phyloP scores from a whole-genome alignment of 2,888 invertebrate species.

The Diaprepes abbreviatus region DNA sequence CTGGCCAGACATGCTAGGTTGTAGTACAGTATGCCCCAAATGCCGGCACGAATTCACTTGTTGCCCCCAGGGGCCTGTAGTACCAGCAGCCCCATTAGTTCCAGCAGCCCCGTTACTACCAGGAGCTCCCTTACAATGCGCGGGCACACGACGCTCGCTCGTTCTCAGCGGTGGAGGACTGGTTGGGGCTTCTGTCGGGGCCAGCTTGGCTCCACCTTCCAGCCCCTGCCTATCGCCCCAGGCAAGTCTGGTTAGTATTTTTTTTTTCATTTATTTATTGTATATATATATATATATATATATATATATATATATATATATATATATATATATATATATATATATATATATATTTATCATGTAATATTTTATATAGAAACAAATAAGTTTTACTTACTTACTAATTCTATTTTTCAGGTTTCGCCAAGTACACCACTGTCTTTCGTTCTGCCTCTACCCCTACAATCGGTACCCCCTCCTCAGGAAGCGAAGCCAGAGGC shows the following conservation, averaged over 20 bases:
- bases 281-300: too few species aligned
- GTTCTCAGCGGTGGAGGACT: constrained; percentile 63
- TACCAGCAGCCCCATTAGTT: constrained; percentile 54
- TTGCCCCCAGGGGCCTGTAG: constrained; percentile 57
- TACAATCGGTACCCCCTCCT: constrained; percentile 49
- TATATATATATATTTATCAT: too few species aligned
- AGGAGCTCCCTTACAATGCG: constrained; percentile 53
- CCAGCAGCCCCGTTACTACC: constrained; percentile 53
- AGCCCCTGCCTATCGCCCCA: constrained; percentile 61
- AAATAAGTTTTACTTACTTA: too few species aligned
- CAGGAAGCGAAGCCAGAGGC: constrained; percentile 59
- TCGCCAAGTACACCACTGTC: constrained; percentile 64
- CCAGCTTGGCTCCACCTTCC: constrained; percentile 36
- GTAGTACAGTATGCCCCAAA: constrained; percentile 76
- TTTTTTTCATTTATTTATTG: background rate
- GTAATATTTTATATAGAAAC: too few species aligned
- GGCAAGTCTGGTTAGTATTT: constrained; percentile 37
- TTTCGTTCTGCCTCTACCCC: constrained; percentile 65
- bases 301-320: too few species aligned
- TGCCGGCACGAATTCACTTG: constrained; percentile 76
- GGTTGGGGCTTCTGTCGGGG: constrained; percentile 52
- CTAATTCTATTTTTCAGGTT: constrained; percentile 53
- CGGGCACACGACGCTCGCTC: constrained; percentile 23
- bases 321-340: too few species aligned
- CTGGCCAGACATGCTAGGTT: constrained; percentile 70